Evolutionary conservation across 2,888 invertebrate genomes (phyloP), one percentile per base, ranked within the genome.

Genomic region (Drosophila affinis): DNA sequence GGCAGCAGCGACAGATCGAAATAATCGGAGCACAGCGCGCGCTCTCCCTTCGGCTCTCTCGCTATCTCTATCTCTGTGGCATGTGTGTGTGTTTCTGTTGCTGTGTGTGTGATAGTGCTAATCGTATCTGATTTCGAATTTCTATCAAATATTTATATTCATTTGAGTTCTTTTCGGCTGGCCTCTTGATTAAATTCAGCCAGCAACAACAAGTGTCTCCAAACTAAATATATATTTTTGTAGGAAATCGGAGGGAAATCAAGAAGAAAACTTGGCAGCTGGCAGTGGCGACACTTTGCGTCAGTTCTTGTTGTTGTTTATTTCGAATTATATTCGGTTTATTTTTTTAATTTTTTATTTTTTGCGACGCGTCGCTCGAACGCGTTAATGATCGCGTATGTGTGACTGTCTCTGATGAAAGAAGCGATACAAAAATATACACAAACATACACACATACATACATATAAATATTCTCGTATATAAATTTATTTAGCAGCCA

Each of bases 231-330:
- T 62, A 54, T 53, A 48, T 18, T 56, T 62, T 24, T 54, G 24
- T 6, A 34, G 48, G 45, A 52, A 18, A 18, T 60, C 48, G 53
- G 55, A 45, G 17, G 62, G 65, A 76, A 85, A 72, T 72, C 55
- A 62, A 82, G 68, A 72, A 69, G 81, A 87, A 76, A 49, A 85
- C 71, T 79, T 79, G 87, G 79, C 88, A 88, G 83, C 83, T 79
- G 81, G 70, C 70, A n/a, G n/a, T n/a, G 70, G 81, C 88, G 83
- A 79, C 79, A 74, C 68, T 75, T 83, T 86, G 78, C 78, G 87
- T 77, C 82, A 75, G 86, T 64, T 71, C 44, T 71, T 47, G 39
- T 57, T 51, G 57, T 51, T 67, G 29, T 77, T 52, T 48, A 53
- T 75, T 60, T 54, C 56, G 68, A 46, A 61, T 75, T 53, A 27